Percentiles rank a stretch among this genome's conserved stretches.
Conservation (phyloP, 2,113 vertebrate genomes). For the Dicerorhinus sumatrensis region DNA sequence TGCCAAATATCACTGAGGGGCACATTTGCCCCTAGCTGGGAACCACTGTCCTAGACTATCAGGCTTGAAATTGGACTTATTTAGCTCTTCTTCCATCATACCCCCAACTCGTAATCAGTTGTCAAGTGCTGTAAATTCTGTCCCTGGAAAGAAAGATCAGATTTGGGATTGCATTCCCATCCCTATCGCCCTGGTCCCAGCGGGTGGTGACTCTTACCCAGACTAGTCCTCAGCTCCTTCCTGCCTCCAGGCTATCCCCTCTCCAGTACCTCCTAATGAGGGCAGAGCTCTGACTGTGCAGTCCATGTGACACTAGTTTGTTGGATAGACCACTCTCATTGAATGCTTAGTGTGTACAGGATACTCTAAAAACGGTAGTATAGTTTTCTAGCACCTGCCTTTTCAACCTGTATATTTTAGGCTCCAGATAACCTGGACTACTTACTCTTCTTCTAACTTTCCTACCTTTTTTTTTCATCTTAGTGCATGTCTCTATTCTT, state of each 20-base stretch:
- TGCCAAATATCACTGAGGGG: not conserved
- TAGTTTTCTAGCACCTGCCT: not conserved
- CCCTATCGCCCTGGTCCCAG: not conserved
- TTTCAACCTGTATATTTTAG: not conserved
- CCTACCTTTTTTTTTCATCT: slow-evolving; percentile 10
- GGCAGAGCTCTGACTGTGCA: not conserved
- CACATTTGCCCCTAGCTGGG: not conserved
- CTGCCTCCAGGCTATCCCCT: not conserved
- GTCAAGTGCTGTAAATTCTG: not conserved
- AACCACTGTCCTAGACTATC: not conserved
- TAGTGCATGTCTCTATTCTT: not conserved
- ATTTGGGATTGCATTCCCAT: not conserved
- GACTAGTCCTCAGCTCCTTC: not conserved
- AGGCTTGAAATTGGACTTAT: not conserved
- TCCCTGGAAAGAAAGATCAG: not conserved
- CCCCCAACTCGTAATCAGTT: not conserved
- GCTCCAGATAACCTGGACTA: not conserved
- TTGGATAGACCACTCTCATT: not conserved
- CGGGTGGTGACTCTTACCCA: not conserved
- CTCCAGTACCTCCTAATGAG: not conserved
- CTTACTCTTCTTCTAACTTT: slow-evolving; percentile 1
- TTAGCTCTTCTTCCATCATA: not conserved
- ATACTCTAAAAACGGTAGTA: not conserved
- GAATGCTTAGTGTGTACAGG: not conserved
- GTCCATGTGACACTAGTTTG: not conserved